Evolutionary conservation across 2,888 invertebrate genomes (phyloP), one percentile per base, ranked within the genome.

Genomic region (Theretra japonica): DNA sequence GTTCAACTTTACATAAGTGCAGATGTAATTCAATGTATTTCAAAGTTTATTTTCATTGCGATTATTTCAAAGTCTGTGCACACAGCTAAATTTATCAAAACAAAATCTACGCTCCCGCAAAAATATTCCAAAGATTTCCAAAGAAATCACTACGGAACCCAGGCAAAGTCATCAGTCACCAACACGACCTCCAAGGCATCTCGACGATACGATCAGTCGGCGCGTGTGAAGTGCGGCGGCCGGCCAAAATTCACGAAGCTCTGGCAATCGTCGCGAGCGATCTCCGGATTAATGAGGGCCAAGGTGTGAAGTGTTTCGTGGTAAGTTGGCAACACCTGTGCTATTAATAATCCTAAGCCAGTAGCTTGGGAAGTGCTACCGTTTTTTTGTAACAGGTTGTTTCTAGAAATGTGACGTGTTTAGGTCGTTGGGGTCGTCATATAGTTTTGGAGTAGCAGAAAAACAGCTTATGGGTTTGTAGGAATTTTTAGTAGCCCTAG

Each of bases 211-310:
- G 50, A 84, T 83, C 83, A 72, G 74, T 77, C 83, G 83, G 83
- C 72, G 4, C 70, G 75, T 87, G 84, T 85, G 83, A 86, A 79
- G 80, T 74, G 71, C 65, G 76, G 73, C 72, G 74, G 75, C 73
- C 71, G 77, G 75, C 75, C 73, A 74, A 78, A 83, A 78, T 81
- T 73, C 77, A 75, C 78, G 76, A 79, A 82, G 81, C 83, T 84
- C 84, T 77, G 77, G 77, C 81, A 82, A 86, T 87, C 86, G 79
- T 76, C 60, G 58, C 69, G 71, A 77, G 79, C 76, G 79, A 88
- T 87, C 87, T 83, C 72, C 73, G 72, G 84, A 84, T 84, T 86
- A 84, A 86, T 86, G 82, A 81, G 74, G 53, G 25, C 71, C 73
- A 75, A 82, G 77, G 85, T 85, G 84, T 82, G 79, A 86, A 82